A percentile compares a stretch with the other conserved stretches of the same genome.
phyloP scores from a whole-genome alignment of 2,888 invertebrate species.

The Vanessa cardui region DNA sequence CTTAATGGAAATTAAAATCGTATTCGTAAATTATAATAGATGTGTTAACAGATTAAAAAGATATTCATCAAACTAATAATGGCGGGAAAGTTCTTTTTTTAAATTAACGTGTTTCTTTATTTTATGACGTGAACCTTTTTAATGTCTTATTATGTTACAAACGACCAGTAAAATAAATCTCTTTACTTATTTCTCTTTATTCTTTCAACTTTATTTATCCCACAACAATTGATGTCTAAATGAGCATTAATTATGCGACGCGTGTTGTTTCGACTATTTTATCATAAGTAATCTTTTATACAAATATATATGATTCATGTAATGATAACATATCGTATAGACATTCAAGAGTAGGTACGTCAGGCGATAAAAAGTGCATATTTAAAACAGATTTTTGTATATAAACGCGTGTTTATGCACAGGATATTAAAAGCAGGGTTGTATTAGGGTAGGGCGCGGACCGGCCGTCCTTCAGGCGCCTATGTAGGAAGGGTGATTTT shows the following conservation, averaged over 20 bases:
- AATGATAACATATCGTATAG: background rate
- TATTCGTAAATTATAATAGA: too few relatives aligned
- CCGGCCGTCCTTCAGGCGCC: constrained; percentile 32
- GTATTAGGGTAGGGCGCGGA: constrained; percentile 31
- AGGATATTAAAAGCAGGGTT: constrained; percentile 26
- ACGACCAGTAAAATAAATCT: too few relatives aligned
- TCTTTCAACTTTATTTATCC: too few relatives aligned
- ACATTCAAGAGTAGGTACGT: background rate
- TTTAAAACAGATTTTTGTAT: background rate
- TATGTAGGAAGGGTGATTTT: constrained; percentile 33
- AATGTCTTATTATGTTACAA: too few relatives aligned
- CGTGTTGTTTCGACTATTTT: background rate
- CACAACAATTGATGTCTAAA: background rate
- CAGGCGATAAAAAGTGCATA: background rate
- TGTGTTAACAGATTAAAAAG: too few relatives aligned
- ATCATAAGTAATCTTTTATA: background rate
- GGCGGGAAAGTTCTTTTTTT: too few relatives aligned
- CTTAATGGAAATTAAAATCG: too few relatives aligned
- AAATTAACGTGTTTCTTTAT: too few relatives aligned
- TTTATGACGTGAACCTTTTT: too few relatives aligned
- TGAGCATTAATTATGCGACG: background rate
- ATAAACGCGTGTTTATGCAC: constrained; percentile 7
- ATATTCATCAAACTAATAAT: too few relatives aligned
- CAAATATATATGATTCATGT: background rate
- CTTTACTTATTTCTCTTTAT: too few relatives aligned